Evolutionary conservation across 2,888 invertebrate species (phyloP).

Genomic region (Alsophila aescularia): DNA sequence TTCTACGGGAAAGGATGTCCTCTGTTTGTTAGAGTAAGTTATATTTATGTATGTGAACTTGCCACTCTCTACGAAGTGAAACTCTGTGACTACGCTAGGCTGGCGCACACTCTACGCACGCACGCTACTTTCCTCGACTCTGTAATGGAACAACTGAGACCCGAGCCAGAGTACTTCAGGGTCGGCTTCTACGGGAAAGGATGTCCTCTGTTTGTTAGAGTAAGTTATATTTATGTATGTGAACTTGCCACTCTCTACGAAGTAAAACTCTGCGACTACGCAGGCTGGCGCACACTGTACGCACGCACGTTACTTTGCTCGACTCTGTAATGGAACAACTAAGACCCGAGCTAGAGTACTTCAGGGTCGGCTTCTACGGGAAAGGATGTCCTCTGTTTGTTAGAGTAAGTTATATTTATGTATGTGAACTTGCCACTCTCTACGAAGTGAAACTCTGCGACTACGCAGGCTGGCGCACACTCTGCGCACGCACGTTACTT

Average conservation of each 20-base stretch:
- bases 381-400: slow-evolving; percentile 97
- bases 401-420: slow-evolving; percentile 90
- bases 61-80: slow-evolving; percentile 93
- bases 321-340: slow-evolving; percentile 95
- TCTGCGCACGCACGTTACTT: slow-evolving; percentile 93
- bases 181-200: slow-evolving; percentile 98
- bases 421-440: slow-evolving; percentile 93
- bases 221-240: too few relatives aligned
- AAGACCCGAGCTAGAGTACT: slow-evolving; percentile 97
- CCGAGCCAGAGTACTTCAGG: slow-evolving; percentile 97
- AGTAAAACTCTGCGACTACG: slow-evolving; percentile 93
- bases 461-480: slow-evolving; percentile 94
- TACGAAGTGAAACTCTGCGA: slow-evolving; percentile 95
- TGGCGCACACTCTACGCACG: slow-evolving; percentile 92
- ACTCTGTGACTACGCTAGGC: slow-evolving; percentile 94
- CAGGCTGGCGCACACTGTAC: slow-evolving; percentile 93
- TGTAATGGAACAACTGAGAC: slow-evolving; percentile 93
- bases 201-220: slow-evolving; percentile 97
- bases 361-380: slow-evolving; percentile 97
- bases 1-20: slow-evolving; percentile 97
- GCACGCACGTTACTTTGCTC: slow-evolving; percentile 94
- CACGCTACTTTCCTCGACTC: slow-evolving; percentile 97
- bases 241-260: slow-evolving; percentile 95
- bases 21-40: slow-evolving; percentile 94
- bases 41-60: too few relatives aligned